Conservation (phyloP, 2,797 vertebrate species). For the Mormyrops boulengeri region DNA sequence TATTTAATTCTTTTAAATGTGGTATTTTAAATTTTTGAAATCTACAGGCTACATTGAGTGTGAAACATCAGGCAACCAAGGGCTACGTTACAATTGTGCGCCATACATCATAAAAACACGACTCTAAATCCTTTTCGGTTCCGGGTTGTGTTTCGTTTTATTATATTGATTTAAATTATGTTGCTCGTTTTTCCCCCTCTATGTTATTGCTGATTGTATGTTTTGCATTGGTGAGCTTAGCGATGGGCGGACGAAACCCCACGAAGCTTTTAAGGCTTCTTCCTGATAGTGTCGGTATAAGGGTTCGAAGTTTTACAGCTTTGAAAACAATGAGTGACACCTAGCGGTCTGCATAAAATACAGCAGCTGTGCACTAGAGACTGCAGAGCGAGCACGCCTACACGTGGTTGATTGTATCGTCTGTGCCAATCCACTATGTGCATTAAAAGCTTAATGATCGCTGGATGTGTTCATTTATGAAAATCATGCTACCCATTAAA, state of each 20-base stretch:
- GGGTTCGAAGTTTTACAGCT: background rate
- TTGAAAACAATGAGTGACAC: conserved; percentile 9
- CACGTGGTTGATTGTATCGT: background rate
- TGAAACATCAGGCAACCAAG: background rate
- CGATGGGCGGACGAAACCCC: background rate
- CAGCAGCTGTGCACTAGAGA: background rate
- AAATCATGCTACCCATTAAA: background rate
- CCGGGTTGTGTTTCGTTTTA: background rate
- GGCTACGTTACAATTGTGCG: background rate
- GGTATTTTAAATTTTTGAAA: background rate
- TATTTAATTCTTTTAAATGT: background rate
- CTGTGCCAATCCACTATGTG: background rate
- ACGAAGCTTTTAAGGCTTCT: background rate
- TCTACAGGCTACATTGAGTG: background rate
- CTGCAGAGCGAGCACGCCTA: background rate
- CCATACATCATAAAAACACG: background rate
- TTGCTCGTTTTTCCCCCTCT: background rate
- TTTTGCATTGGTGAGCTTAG: background rate
- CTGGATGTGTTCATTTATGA: background rate
- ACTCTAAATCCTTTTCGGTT: background rate
- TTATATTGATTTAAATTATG: background rate
- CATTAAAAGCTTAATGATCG: background rate
- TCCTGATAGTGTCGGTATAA: background rate
- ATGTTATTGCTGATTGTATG: background rate
- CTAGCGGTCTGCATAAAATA: background rate